phyloP scores from a whole-genome alignment of 2,888 invertebrate genomes.

The Lottia gigantea region DNA sequence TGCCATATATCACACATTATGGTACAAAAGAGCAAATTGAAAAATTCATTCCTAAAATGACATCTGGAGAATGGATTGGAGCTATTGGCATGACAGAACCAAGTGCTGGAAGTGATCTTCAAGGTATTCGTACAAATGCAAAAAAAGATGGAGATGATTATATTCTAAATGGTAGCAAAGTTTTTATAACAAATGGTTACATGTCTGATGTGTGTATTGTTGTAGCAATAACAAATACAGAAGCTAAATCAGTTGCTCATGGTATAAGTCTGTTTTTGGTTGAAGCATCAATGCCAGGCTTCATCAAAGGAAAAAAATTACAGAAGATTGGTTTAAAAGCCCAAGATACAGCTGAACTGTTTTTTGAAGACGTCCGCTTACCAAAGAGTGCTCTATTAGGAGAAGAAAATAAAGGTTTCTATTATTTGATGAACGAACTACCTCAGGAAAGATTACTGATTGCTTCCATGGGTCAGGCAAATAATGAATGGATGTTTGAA shows the following conservation, averaged over 20 bases:
- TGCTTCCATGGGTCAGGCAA: conserved; percentile 61
- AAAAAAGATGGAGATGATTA: conserved; percentile 68
- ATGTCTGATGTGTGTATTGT: conserved; percentile 68
- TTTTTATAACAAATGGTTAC: conserved; percentile 70
- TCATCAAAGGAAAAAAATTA: conserved; percentile 68
- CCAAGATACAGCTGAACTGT: conserved; percentile 69
- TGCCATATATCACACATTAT: conserved; percentile 69
- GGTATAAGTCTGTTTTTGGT: conserved; percentile 70
- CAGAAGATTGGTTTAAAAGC: conserved; percentile 69
- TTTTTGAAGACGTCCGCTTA: conserved; percentile 69
- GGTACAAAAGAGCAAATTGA: conserved; percentile 68
- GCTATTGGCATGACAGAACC: conserved; percentile 71
- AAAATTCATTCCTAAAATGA: conserved; percentile 67
- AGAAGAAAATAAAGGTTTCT: conserved; percentile 67
- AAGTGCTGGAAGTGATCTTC: conserved; percentile 70
- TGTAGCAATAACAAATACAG: conserved; percentile 68
- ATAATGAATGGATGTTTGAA: conserved; percentile 69
- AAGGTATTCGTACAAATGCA: conserved; percentile 69
- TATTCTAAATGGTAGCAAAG: conserved; percentile 70
- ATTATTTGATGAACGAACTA: conserved; percentile 69
- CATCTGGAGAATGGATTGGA: conserved; percentile 67
- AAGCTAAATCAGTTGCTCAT: conserved; percentile 67
- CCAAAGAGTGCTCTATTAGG: conserved; percentile 66
- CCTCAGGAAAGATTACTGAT: conserved; percentile 69
- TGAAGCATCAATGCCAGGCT: conserved; percentile 68